Percentiles rank a stretch among this genome's conserved stretches.
phyloP scores from a whole-genome alignment of 2,113 vertebrate genomes.

The Sapajus apella region DNA sequence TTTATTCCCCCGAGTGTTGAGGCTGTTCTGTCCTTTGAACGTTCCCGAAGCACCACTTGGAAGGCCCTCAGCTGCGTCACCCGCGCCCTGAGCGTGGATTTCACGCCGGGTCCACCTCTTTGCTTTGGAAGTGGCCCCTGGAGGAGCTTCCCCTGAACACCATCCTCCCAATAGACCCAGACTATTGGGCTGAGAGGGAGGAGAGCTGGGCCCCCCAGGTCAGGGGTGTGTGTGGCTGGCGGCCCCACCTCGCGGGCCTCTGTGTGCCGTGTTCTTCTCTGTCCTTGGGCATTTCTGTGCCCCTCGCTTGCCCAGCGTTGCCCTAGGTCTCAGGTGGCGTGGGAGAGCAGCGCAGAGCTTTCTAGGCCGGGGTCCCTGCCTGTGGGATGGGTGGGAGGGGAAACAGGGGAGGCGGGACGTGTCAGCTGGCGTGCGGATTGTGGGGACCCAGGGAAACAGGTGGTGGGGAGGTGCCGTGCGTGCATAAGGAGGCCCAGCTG shows the following conservation, averaged over 20 bases:
- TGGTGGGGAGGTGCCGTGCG: no score
- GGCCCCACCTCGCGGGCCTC: accelerated
- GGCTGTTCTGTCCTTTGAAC: accelerated
- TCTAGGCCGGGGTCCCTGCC: accelerated
- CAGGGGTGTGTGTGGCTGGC: neutral
- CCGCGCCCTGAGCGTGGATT: neutral
- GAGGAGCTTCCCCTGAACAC: accelerated
- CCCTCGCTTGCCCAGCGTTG: neutral
- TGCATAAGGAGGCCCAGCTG: no score
- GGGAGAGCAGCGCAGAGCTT: accelerated
- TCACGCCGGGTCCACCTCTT: neutral
- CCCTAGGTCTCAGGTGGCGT: neutral
- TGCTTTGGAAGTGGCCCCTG: accelerated
- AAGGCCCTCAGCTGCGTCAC: accelerated
- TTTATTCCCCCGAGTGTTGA: accelerated
- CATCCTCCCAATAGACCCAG: accelerated
- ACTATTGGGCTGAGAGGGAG: neutral
- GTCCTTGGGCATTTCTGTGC: neutral
- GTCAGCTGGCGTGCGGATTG: neutral
- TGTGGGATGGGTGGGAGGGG: neutral
- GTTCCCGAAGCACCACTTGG: accelerated
- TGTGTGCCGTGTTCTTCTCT: accelerated
- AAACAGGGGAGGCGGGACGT: no score
- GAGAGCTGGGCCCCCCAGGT: neutral
- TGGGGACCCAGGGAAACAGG: no score